Conservation (phyloP, 1,140 invertebrate genomes). For the Ceratina australensis region DNA sequence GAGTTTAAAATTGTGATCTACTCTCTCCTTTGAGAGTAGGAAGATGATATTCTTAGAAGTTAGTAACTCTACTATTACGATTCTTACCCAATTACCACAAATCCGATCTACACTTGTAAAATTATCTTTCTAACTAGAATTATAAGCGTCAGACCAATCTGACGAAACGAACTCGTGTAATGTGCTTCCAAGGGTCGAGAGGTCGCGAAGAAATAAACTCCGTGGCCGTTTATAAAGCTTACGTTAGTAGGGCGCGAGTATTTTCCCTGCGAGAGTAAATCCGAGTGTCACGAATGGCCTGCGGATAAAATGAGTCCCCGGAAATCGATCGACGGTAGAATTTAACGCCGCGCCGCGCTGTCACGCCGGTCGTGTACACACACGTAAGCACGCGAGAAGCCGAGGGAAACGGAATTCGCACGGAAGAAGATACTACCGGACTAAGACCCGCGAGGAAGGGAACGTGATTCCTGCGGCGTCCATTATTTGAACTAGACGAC, state of each 20-base stretch:
- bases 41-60: too few relatives aligned
- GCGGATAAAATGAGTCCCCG: constrained; percentile 19
- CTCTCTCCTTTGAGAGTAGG: too few relatives aligned
- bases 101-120: too few relatives aligned
- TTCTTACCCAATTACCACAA: too few relatives aligned
- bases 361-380: background rate
- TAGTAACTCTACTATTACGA: too few relatives aligned
- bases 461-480: constrained; percentile 18
- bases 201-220: background rate
- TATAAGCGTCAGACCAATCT: too few relatives aligned
- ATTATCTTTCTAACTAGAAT: too few relatives aligned
- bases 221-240: background rate
- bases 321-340: constrained; percentile 20
- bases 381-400: background rate
- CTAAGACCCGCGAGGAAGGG: background rate
- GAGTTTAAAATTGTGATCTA: too few relatives aligned
- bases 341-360: constrained; percentile 1
- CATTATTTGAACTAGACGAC: constrained; percentile 42
- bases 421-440: background rate
- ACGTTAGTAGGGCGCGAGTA: background rate
- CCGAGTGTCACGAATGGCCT: background rate
- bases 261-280: constrained; percentile 13
- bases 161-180: background rate
- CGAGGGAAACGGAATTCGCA: background rate
- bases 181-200: too few relatives aligned